Evolutionary conservation across 2,113 vertebrate species (phyloP).

Genomic region (Lucifuga dentata): DNA sequence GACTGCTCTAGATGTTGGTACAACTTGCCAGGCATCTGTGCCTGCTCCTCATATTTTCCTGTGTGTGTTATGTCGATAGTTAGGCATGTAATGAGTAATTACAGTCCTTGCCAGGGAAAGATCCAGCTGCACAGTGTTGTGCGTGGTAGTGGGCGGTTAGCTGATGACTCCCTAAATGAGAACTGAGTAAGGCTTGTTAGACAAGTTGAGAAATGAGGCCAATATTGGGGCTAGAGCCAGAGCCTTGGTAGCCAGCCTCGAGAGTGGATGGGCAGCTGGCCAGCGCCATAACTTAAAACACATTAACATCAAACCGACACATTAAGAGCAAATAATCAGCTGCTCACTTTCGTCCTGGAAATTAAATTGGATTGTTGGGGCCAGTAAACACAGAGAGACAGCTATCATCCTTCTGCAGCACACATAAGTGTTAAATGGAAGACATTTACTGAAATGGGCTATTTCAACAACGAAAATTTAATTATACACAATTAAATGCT

Average conservation of each 20-base stretch:
- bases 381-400: slow-evolving; percentile 60
- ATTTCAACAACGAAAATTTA: slow-evolving; percentile 34
- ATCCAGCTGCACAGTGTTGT: slow-evolving; percentile 49
- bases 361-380: slow-evolving; percentile 63
- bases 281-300: slow-evolving; percentile 75
- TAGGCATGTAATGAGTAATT: slow-evolving; percentile 57
- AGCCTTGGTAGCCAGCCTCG: slow-evolving; percentile 53
- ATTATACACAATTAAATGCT: slow-evolving; percentile 30
- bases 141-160: slow-evolving; percentile 46
- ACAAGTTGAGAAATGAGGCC: slow-evolving; percentile 66
- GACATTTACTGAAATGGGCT: slow-evolving; percentile 52
- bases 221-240: slow-evolving; percentile 57
- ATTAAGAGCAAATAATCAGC: slow-evolving; percentile 78
- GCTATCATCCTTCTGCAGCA: slow-evolving; percentile 51
- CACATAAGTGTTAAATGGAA: slow-evolving; percentile 45
- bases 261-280: slow-evolving; percentile 66
- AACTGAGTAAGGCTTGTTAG: slow-evolving; percentile 66
- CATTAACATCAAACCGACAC: slow-evolving; percentile 72
- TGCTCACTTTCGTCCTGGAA: slow-evolving; percentile 57
- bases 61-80: slow-evolving; percentile 33
- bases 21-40: slow-evolving; percentile 39
- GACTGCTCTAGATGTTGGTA: slow-evolving; percentile 8
- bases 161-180: slow-evolving; percentile 61
- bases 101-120: slow-evolving; percentile 41
- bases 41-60: background rate